These are phyloP conservation scores for Ostrea denselamellosa DNA, from an alignment of 1,140 invertebrate species.

Conservation along the genomic window DNA sequence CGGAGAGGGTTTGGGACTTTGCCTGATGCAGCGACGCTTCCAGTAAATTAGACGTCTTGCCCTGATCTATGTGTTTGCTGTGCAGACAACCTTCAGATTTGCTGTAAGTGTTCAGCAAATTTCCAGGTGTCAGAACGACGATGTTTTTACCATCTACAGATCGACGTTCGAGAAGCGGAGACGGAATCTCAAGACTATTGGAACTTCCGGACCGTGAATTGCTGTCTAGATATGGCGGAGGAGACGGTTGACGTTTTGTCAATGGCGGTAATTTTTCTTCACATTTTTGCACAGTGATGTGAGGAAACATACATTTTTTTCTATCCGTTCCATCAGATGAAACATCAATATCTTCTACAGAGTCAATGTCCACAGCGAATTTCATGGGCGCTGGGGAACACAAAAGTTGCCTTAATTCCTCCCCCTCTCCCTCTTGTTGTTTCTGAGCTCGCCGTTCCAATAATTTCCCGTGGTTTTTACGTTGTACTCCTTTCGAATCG, in stretches of 20 bases:
- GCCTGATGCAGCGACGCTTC: constrained; percentile 2
- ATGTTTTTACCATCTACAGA: constrained; percentile 49
- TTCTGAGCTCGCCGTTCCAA: constrained; percentile 16
- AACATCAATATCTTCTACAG: not conserved
- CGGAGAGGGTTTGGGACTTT: not conserved
- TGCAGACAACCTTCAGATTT: constrained; percentile 51
- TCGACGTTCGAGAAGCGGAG: constrained; percentile 45
- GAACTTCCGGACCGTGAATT: constrained; percentile 50
- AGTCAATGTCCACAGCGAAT: not conserved
- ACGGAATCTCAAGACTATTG: constrained; percentile 55
- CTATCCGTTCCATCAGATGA: not conserved
- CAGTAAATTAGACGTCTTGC: not conserved
- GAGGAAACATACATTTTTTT: constrained; percentile 43
- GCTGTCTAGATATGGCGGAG: constrained; percentile 46
- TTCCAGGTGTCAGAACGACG: constrained; percentile 44
- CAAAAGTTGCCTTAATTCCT: not conserved
- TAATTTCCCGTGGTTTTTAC: constrained; percentile 21
- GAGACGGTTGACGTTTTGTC: constrained; percentile 10
- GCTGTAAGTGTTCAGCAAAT: constrained; percentile 42
- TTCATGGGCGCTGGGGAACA: constrained; percentile 41
- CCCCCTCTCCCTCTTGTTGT: constrained; percentile 3
- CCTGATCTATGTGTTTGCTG: not conserved
- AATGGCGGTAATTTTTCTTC: constrained; percentile 51
- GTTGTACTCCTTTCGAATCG: not conserved
- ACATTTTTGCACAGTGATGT: constrained; percentile 58